A percentile compares a stretch with the other conserved stretches of the same genome.
These are phyloP conservation scores for Archips xylosteana DNA, from an alignment of 2,888 invertebrate species.

Conservation along the genomic window DNA sequence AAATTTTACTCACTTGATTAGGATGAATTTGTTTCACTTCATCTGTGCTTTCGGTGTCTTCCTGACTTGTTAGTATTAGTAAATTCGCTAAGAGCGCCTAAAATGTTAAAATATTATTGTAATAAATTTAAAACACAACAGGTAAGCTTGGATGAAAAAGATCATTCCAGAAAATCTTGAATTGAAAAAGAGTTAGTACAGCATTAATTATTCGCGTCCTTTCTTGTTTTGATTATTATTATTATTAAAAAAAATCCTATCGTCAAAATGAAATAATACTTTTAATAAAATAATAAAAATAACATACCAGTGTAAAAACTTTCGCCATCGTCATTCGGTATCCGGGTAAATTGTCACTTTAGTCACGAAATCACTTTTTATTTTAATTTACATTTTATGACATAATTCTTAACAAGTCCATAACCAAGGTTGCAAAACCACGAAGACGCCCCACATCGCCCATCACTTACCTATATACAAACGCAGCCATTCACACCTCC, in stretches of 20 bases:
- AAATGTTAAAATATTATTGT: slow-evolving; percentile 41
- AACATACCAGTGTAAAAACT: slow-evolving; percentile 65
- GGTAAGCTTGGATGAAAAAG: background rate
- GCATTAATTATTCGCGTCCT: too few species aligned
- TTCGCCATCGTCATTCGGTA: slow-evolving; percentile 63
- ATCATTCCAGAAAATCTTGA: too few species aligned
- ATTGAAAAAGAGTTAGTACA: too few species aligned
- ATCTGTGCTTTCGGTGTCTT: slow-evolving; percentile 57
- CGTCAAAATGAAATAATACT: too few species aligned
- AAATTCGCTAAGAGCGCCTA: slow-evolving; percentile 74
- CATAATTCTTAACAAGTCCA: slow-evolving; percentile 63
- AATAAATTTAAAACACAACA: too few species aligned
- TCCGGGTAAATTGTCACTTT: slow-evolving; percentile 44
- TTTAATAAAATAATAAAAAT: slow-evolving; percentile 11
- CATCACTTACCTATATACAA: slow-evolving; percentile 80
- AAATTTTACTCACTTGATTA: slow-evolving; percentile 61
- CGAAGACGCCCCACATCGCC: slow-evolving; percentile 67
- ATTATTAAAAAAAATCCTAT: too few species aligned
- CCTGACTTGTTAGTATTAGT: slow-evolving; percentile 70
- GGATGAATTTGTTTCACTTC: slow-evolving; percentile 51
- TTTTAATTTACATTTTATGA: slow-evolving; percentile 48
- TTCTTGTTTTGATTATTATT: too few species aligned
- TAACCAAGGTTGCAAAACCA: slow-evolving; percentile 76
- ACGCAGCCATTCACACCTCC: slow-evolving; percentile 68
- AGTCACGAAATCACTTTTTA: slow-evolving; percentile 46